Conservation (phyloP, 2,113 vertebrate genomes). For the Ophthalmotilapia sp. region DNA sequence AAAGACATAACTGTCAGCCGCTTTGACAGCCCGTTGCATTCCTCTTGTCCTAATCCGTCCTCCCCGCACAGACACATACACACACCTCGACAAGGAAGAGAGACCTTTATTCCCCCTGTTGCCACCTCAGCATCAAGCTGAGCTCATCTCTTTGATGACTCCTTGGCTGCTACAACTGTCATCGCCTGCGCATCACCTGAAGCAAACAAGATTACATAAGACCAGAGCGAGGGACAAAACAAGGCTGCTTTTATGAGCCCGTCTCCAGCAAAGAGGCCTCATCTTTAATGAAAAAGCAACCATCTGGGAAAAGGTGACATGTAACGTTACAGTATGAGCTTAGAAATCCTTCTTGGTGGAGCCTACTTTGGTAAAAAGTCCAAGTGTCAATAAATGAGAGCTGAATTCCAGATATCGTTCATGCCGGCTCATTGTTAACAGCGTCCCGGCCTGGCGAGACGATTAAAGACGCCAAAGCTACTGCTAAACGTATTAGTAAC, state of each 20-base stretch:
- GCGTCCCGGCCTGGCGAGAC: background rate
- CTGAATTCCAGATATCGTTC: background rate
- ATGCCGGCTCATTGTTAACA: background rate
- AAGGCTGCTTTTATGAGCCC: background rate
- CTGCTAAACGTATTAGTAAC: background rate
- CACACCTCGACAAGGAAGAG: background rate
- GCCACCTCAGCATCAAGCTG: conserved; percentile 28
- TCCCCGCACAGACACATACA: background rate
- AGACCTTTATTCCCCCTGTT: conserved; percentile 30
- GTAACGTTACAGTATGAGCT: background rate
- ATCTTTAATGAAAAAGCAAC: background rate
- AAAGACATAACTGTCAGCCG: background rate
- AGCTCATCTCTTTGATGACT: conserved; percentile 35
- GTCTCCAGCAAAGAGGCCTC: background rate
- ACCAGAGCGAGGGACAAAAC: background rate
- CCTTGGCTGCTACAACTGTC: conserved; percentile 10
- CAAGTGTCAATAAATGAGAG: background rate
- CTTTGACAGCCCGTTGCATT: background rate
- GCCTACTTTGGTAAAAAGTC: background rate
- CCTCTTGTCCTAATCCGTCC: background rate
- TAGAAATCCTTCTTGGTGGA: background rate
- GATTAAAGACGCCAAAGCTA: background rate
- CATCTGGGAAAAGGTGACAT: background rate
- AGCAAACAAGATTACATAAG: conserved; percentile 22
- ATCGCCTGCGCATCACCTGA: conserved; percentile 20